Evolutionary conservation across 2,797 vertebrate genomes (phyloP), one percentile per base, ranked within the genome.

Genomic region (Argyrosomus regius): DNA sequence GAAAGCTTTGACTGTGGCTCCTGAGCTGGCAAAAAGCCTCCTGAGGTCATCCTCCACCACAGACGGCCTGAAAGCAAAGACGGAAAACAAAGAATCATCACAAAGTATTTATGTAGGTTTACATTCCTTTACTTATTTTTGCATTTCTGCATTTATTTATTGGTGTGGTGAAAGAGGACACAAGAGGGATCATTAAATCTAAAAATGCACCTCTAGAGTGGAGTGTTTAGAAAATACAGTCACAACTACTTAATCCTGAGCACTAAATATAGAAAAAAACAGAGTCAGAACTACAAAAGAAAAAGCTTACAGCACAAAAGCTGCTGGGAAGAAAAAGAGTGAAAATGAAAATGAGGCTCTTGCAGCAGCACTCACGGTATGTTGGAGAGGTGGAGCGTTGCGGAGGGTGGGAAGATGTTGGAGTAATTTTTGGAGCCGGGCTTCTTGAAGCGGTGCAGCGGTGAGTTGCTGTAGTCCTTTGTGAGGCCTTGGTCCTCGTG

Each of bases 391-490:
- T 99, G 98, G 81, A 99, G 96, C 12, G 98, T 99, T 75, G 98
- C 97, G 2, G 98, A 99, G 20, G 98, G 98, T 0, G 98, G 98
- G 79, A 98, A 99, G 88, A 99, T 99, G 83, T 99, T 99, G 26
- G 98, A 98, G 93, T 99, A 99, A 82, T 99, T 99, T 92, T 99
- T 99, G 87, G 98, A 99, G 89, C 98, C 98, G 0, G 98, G 98
- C 87, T 99, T 99, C 94, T 99, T 99, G 92, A 99, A 99, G 52
- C 98, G 97, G 77, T 99, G 98, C 52, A 99, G 95, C 0, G 98
- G 97, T 0, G 98, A 99, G 79, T 95, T 97, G 48, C 97, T 95
- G 6, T 89, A 99, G 89, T 99, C 98, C 94, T 99, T 99, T 28
- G 98, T 99, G 35, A 99, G 96, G 7, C 97, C 97, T 39, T 97